phyloP scores from a whole-genome alignment of 2,797 vertebrate genomes.

The Gymnocypris eckloni region DNA sequence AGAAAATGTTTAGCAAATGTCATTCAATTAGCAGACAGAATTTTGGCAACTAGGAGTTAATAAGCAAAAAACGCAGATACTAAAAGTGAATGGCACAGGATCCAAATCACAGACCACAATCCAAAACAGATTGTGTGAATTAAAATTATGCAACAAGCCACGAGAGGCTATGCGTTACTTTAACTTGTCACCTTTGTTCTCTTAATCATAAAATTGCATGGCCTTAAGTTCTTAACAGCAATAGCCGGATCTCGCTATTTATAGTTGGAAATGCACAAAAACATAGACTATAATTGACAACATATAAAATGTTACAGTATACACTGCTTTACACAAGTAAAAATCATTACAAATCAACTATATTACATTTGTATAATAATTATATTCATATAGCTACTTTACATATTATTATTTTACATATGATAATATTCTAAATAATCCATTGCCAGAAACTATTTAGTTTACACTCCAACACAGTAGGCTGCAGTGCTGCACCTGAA shows the following conservation, averaged over 20 bases:
- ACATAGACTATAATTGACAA: not conserved
- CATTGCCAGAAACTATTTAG: not conserved
- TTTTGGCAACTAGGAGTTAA: not conserved
- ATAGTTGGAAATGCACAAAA: not conserved
- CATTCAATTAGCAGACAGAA: not conserved
- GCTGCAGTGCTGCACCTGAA: not conserved
- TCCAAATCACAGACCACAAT: not conserved
- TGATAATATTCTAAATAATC: not conserved
- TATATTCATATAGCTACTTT: not conserved
- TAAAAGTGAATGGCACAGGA: not conserved
- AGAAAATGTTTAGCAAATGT: conserved; percentile 20
- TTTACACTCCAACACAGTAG: not conserved
- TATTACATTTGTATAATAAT: not conserved
- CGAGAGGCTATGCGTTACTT: not conserved
- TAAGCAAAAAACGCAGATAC: not conserved
- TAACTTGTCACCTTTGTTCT: not conserved
- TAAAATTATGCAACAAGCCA: not conserved
- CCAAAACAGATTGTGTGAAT: not conserved
- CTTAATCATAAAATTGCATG: not conserved
- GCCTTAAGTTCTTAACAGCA: not conserved
- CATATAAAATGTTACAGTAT: not conserved
- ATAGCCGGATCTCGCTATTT: not conserved
- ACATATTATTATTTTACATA: not conserved
- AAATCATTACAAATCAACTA: not conserved
- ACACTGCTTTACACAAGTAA: not conserved